Evolutionary conservation across 2,888 invertebrate genomes (phyloP), one percentile per base, ranked within the genome.

Genomic region (Chironomus tentans): DNA sequence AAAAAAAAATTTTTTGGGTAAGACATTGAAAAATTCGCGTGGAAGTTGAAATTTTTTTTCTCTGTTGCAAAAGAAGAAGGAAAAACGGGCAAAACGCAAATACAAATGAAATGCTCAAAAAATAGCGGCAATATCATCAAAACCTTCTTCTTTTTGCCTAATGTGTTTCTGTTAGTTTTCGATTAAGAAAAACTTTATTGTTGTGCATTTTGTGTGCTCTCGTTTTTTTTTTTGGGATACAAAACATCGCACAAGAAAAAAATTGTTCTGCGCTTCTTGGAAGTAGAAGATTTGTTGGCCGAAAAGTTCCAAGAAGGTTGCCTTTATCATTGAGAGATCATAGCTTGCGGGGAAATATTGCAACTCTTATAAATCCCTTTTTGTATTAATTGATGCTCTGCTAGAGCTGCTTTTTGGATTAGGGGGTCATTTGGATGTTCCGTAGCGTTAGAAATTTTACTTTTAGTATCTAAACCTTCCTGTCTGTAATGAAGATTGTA

Each of bases 91-190:
- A 65, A 73, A 62, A 73, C 62, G 65, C 73, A 38, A 73, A 73
- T 73, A 62, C 47, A 21, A 50, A 24, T 48, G 50, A 46, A 68
- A 68, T 68, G 28, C 21, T 68, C 56, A 71, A 15, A 70, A 71
- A 56, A 56, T 46, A 73, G 65, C 46, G 73, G 73, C 73, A 73
- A 73, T 73, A 73, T 73, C 73, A 73, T 73, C 73, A 62, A 38
- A 50, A 28, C 24, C 18, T 56, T 56, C 56, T 70, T 47, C n/a
- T 48, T 21, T 21, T 28, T 18, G 71, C 56, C 38, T 56, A 21
- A 21, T 50, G 71, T 71, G 50, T 71, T 38, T 22, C 15, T 18
- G 21, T 50, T 50, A 50, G 50, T 71, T 56, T 71, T 28, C 71
- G 15, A 71, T 71, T 21, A 71, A n/a, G n/a, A n/a, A 71, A 73